These are phyloP conservation scores for Acropternis orthonyx DNA, from an alignment of 2,797 vertebrate species.

Conservation along the genomic window DNA sequence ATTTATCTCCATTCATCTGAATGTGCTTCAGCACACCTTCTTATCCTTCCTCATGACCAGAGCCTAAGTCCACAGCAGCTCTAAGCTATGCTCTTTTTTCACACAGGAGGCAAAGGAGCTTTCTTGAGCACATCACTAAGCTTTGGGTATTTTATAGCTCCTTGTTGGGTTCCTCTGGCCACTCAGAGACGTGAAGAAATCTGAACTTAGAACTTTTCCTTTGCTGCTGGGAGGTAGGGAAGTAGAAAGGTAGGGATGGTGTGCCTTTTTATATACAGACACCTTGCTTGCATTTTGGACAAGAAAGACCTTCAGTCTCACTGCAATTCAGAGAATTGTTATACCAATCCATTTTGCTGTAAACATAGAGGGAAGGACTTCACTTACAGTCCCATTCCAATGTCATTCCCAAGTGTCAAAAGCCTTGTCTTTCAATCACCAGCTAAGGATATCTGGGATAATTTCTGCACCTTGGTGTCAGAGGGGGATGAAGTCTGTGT, in stretches of 20 bases:
- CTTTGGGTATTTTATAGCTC: background rate
- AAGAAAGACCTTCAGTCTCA: background rate
- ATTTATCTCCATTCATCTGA: background rate
- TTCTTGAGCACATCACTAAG: background rate
- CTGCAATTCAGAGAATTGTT: background rate
- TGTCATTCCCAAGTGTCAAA: too few relatives aligned
- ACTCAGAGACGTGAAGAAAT: background rate
- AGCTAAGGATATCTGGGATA: background rate
- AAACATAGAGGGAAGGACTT: background rate
- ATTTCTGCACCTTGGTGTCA: background rate
- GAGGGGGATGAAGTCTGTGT: background rate
- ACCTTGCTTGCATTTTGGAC: background rate
- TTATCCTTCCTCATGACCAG: background rate
- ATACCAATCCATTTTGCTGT: background rate
- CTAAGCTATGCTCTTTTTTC: background rate
- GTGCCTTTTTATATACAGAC: background rate
- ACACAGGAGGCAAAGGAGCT: background rate
- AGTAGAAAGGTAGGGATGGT: background rate
- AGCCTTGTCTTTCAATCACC: background rate
- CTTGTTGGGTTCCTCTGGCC: background rate
- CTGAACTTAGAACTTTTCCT: background rate
- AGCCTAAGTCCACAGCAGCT: background rate
- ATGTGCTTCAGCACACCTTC: background rate
- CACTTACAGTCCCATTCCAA: background rate
- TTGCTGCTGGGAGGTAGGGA: background rate